Percentiles rank a stretch among this genome's conserved stretches.
Evolutionary conservation across 1,140 invertebrate genomes (phyloP).

Genomic region (Polypedilum vanderplanki): DNA sequence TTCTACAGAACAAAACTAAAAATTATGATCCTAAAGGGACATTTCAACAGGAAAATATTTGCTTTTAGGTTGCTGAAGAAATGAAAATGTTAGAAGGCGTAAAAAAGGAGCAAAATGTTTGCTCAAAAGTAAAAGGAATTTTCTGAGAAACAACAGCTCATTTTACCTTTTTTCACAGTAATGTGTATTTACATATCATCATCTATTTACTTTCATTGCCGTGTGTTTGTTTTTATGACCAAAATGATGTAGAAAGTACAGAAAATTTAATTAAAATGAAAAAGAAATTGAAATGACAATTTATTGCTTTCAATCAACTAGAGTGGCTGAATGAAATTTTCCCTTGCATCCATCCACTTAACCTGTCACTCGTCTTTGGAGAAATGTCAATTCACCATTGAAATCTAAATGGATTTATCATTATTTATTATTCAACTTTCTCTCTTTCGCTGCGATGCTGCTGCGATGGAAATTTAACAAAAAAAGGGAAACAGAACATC

Average conservation of each 20-base stretch:
- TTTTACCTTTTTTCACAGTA: neutral
- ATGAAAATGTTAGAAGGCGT: slow-evolving; percentile 15
- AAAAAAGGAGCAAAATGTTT: slow-evolving; percentile 8
- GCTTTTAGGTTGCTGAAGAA: neutral
- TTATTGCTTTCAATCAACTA: neutral
- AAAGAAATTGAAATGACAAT: neutral
- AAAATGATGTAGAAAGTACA: too few relatives aligned
- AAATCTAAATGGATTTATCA: slow-evolving; percentile 27
- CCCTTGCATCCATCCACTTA: slow-evolving; percentile 21
- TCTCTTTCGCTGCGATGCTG: neutral
- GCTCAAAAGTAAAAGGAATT: neutral
- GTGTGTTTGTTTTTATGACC: too few relatives aligned
- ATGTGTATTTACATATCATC: neutral
- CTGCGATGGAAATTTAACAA: too few relatives aligned
- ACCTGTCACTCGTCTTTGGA: slow-evolving; percentile 15
- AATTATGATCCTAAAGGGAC: slow-evolving; percentile 23
- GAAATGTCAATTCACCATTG: slow-evolving; percentile 23
- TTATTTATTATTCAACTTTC: slow-evolving; percentile 27
- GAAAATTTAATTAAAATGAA: too few relatives aligned
- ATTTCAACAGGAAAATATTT: slow-evolving; percentile 21
- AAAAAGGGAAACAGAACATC: too few relatives aligned
- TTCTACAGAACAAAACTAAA: neutral
- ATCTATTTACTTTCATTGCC: neutral
- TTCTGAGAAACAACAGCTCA: neutral
- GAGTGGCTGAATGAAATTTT: slow-evolving; percentile 1